Percentiles rank a stretch among this genome's conserved stretches.
Conservation (phyloP, 2,113 vertebrate species). For the Pangasianodon hypophthalmus region DNA sequence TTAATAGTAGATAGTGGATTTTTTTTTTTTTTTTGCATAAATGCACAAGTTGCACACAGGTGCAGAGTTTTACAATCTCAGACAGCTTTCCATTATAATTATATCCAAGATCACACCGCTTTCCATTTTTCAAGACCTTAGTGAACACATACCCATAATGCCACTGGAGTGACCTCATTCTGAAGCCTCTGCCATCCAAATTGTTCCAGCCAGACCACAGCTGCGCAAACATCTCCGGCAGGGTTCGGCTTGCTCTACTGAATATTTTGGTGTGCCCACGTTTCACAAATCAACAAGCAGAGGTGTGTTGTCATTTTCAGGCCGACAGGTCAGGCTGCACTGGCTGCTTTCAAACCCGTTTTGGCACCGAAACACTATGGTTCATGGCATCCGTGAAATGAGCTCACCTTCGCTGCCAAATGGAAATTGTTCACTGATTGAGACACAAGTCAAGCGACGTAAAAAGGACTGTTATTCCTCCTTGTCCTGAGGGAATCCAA, state of each 20-base stretch:
- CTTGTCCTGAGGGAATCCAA: conserved; percentile 34
- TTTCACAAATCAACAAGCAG: conserved; percentile 19
- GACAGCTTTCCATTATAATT: neutral
- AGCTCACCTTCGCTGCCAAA: conserved; percentile 43
- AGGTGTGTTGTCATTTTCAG: conserved; percentile 22
- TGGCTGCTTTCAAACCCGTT: conserved; percentile 28
- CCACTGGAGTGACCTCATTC: conserved; percentile 69
- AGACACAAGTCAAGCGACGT: conserved; percentile 10
- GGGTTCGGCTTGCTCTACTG: neutral
- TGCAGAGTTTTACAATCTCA: neutral
- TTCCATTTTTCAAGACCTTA: conserved; percentile 24
- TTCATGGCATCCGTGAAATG: conserved; percentile 26
- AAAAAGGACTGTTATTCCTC: conserved; percentile 35
- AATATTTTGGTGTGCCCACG: conserved; percentile 17
- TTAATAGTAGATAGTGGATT: neutral
- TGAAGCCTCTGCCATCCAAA: conserved; percentile 61
- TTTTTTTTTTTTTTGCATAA: neutral
- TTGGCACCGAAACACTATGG: neutral
- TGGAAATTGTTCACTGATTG: conserved; percentile 41
- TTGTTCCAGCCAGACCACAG: conserved; percentile 62
- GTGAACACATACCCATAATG: conserved; percentile 50
- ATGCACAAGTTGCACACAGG: neutral
- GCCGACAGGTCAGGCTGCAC: conserved; percentile 25
- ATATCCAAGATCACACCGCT: neutral
- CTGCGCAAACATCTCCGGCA: conserved; percentile 68